Conservation (phyloP, 1,140 invertebrate species). For the Drosophila bocki region DNA sequence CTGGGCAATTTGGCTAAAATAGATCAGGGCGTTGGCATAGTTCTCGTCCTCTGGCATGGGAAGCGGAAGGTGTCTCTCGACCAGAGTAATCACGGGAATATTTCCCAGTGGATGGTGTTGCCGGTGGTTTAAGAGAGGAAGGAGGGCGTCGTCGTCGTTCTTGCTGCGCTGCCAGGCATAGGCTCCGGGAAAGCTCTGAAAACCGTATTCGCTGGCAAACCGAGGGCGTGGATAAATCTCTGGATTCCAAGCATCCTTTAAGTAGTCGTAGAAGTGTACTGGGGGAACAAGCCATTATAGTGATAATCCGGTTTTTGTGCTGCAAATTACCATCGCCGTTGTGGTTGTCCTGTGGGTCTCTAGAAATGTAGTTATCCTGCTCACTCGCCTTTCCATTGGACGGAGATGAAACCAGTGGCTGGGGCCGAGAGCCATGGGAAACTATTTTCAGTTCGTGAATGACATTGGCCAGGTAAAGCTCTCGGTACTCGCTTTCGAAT, state of each 20-base stretch:
- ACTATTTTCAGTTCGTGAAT: constrained; percentile 89
- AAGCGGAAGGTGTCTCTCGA: constrained; percentile 87
- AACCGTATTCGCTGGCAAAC: constrained; percentile 98
- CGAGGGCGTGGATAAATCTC: constrained; percentile 91
- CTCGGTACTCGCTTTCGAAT: constrained; percentile 93
- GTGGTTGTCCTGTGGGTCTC: constrained; percentile 90
- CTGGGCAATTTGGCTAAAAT: constrained; percentile 94
- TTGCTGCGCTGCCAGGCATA: constrained; percentile 86
- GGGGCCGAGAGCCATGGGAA: constrained; percentile 62
- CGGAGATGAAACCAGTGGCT: constrained; percentile 91
- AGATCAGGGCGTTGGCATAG: constrained; percentile 88
- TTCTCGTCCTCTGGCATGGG: constrained; percentile 86
- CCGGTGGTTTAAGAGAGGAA: constrained; percentile 89
- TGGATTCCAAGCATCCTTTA: constrained; percentile 92
- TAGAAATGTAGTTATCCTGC: constrained; percentile 90
- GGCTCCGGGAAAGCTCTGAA: constrained; percentile 93
- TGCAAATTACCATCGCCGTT: constrained; percentile 93
- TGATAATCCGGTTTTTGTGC: too few species aligned
- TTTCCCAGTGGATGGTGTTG: constrained; percentile 93
- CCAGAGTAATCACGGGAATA: constrained; percentile 87
- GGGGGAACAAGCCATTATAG: constrained; percentile 62
- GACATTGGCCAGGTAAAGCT: constrained; percentile 94
- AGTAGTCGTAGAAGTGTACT: constrained; percentile 97
- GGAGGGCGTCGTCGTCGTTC: constrained; percentile 87
- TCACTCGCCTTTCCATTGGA: constrained; percentile 94